These are phyloP conservation scores for Crypturellus tataupa DNA, from an alignment of 2,797 vertebrate species.

Conservation along the genomic window DNA sequence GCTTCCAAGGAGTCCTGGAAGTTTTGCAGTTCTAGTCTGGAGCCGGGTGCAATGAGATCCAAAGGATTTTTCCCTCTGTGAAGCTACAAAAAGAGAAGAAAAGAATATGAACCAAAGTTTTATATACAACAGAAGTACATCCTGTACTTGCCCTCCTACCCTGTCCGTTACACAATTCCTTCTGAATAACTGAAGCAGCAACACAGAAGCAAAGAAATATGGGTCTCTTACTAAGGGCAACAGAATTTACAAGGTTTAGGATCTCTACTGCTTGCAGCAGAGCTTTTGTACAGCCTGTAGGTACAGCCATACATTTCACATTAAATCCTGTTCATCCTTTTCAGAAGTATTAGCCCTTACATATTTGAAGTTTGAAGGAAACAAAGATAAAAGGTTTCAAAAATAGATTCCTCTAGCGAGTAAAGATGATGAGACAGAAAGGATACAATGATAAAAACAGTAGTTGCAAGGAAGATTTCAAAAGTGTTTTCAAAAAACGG, in stretches of 20 bases:
- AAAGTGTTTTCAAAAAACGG: not conserved
- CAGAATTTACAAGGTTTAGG: not conserved
- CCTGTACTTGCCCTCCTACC: not conserved
- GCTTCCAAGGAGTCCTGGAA: slow-evolving; percentile 81
- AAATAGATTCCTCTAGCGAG: slow-evolving; percentile 14
- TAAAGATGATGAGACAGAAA: slow-evolving; percentile 39
- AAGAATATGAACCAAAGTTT: not conserved
- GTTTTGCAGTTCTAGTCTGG: slow-evolving; percentile 91
- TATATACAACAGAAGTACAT: not conserved
- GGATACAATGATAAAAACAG: not conserved
- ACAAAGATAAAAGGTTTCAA: slow-evolving; percentile 11
- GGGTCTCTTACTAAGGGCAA: not conserved
- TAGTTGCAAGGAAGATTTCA: not conserved
- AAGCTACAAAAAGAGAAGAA: slow-evolving; percentile 80
- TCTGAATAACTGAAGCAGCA: not conserved
- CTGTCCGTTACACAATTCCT: not conserved
- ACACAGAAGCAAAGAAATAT: not conserved
- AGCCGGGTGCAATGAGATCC: slow-evolving; percentile 91
- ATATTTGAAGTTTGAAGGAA: not conserved
- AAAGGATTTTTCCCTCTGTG: slow-evolving; percentile 92
- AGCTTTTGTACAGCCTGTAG: not conserved
- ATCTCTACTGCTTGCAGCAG: not conserved
- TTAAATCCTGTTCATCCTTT: not conserved
- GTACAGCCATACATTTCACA: not conserved
- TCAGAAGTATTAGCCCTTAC: not conserved